Evolutionary conservation across 2,113 vertebrate genomes (phyloP).

Genomic region (Tylochromis polylepis): DNA sequence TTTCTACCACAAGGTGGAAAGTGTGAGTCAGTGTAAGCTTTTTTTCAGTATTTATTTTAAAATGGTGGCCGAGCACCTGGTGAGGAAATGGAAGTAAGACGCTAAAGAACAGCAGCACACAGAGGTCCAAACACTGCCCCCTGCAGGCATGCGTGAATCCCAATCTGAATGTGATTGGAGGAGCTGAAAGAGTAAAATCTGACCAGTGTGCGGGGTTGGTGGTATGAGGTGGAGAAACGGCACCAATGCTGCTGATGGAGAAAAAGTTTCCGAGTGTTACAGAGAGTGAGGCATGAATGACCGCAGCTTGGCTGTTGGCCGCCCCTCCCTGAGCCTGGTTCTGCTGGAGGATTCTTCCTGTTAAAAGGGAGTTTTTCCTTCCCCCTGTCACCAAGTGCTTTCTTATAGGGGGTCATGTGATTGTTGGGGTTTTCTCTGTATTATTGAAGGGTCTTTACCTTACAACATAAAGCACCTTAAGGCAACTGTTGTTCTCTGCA

Average conservation of each 20-base stretch:
- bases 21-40: too few relatives aligned
- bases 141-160: not conserved
- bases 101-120: not conserved
- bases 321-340: not conserved
- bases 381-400: not conserved
- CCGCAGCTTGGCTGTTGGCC: not conserved
- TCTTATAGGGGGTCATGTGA: accelerated
- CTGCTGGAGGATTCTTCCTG: not conserved
- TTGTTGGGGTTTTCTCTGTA: not conserved
- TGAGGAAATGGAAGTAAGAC: too few relatives aligned
- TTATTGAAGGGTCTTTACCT: not conserved
- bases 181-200: not conserved
- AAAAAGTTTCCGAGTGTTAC: not conserved
- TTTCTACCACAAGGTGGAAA: too few relatives aligned
- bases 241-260: not conserved
- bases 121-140: not conserved
- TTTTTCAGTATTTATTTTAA: too few relatives aligned
- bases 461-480: not conserved
- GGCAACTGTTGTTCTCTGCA: not conserved
- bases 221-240: not conserved
- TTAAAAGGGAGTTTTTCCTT: not conserved
- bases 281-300: not conserved
- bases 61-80: too few relatives aligned
- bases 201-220: not conserved
- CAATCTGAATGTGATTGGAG: not conserved